Base-by-base conservation (phyloP, 2,113 vertebrate genomes). In the Albula glossodonta region DNA sequence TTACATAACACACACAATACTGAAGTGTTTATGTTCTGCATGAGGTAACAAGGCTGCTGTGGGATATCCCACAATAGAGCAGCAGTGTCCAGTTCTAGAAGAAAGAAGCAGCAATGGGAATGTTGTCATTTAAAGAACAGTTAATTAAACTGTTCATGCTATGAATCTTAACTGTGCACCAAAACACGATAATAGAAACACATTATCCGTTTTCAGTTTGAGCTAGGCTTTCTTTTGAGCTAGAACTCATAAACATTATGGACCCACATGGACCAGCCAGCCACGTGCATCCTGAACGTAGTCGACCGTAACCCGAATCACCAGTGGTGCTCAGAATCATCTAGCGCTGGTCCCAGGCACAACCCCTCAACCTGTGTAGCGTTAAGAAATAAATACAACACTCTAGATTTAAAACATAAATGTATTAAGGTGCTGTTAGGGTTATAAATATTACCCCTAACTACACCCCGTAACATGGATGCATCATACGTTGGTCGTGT, bases 391-490 rank as follows among this genome's bases (percentile, higher is more conserved):
- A 81, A 83, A 83, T 86, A 85, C 90, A 86, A 86, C 86, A 87
- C 84, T 78, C 81, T 90, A 88, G 85, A 92, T 81, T 80, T 90
- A 87, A 87, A 89, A 87, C 31, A 41, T 41, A 41, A 77, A 87
- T 87, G 84, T 91, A 86, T 78, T 91, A 92, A 94, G 89, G 92
- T 92, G 91, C 92, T 93, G 92, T 95, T 92, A 93, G 93, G 93
- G 95, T 91, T 92, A 88, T 84, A 91, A 88, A 79, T 88, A 84
- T 84, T 77, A 31, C 90, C 85, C 60, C 60, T 66, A 66, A 19
- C 7, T 31, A 52, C 6, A 87, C 95, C 95, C 95, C 91, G 94
- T 84, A 96, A 95, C 94, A 91, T 95, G 95, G 63, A 96, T 96
- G 92, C 84, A 84, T 83, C 81, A 41, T 84, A 84, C 60, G 89